Evolutionary conservation across 2,888 invertebrate genomes (phyloP), one percentile per base, ranked within the genome.

Genomic region (Escarpia spicata): DNA sequence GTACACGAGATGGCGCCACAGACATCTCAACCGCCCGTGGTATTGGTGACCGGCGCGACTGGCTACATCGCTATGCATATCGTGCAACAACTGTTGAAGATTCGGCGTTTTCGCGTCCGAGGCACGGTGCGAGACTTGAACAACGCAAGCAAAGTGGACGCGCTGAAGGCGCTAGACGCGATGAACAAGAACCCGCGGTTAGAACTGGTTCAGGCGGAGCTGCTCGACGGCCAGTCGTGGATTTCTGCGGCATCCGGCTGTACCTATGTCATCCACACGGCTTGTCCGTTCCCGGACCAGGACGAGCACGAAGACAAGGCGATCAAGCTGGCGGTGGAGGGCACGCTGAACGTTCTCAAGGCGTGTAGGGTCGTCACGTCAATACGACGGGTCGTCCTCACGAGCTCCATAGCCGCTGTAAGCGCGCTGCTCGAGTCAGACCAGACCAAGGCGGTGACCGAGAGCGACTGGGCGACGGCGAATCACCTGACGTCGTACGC

Each of bases 31-130:
- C 60, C 60, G 60, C 60, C 60, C 60, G 60, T 60, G 60, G 97
- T 97, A 92, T 95, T 97, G 93, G 97, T 97, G 90, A 97, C 97
- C 43, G 97, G 97, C 44, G 97, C 97, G 4, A 96, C 96, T 43
- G 97, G 97, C 92, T 97, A 96, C 95, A 95, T 97, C 92, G 97
- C 96, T 43, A 95, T 96, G 19, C 97, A 97, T 94, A 96, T 97
- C 92, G 96, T 97, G 43, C 96, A 97, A 94, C 96, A 96, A 94
- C 95, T 97, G 52, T 96, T 96, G 93, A 96, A 96, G 92, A 96
- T 96, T 90, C 97, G 97, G 1, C 75, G 75, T 75, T 97, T 97
- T 95, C 94, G 95, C 92, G 97, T 97, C 3, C 94, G 97, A 44
- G 97, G 97, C 45, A 97, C 97, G 0, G 96, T 97, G 9, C 95